Base-by-base conservation (phyloP, 2,888 invertebrate genomes). In the Andrena hattorfiana region DNA sequence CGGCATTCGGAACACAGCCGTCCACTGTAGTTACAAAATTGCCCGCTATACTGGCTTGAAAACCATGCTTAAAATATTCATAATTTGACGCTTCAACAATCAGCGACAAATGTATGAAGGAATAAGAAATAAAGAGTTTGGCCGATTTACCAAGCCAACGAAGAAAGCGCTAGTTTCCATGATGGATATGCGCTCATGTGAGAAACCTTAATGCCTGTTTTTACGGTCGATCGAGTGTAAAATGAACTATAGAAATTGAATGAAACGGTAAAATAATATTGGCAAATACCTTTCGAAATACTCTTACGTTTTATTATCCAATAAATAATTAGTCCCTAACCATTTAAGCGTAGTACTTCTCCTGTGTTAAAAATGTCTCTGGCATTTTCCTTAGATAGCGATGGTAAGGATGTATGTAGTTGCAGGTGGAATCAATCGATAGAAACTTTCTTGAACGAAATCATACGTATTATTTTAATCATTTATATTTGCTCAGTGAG, bases 131-230 rank as follows among this genome's bases (percentile, higher is more conserved):
- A 72, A 60, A 59, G 62, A 70, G 66, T 23, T 48, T 8, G 66
- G 28, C 63, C 69, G 48, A 81, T 84, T 85, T 72, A 49, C 42
- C 77, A 59, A 60, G 51, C 28, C 13, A 66, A 64, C 10, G 67
- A 51, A 56, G 30, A 67, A 48, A 67, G 70, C 42, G 30, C 16
- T 48, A 35, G 51, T 26, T 68, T 32, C 20, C 28, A 62, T 32
- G 56, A 66, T 67, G 54, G 48, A 64, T 67, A 72, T 32, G 77
- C 81, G 77, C 70, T 69, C 84, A 82, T 69, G 85, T 78, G 87
- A 78, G 88, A 87, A 86, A 86, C 83, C 87, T 87, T 89, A 89
- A 91, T 87, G 89, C 86, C 85, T 88, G 89, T 87, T 91, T 91
- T 91, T 91, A 88, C 88, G 84, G 88, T 89, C 82, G 86, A 85